Percentiles rank a stretch among this genome's conserved stretches.
Evolutionary conservation across 2,888 invertebrate species (phyloP).

Genomic region (Clanis bilineata): DNA sequence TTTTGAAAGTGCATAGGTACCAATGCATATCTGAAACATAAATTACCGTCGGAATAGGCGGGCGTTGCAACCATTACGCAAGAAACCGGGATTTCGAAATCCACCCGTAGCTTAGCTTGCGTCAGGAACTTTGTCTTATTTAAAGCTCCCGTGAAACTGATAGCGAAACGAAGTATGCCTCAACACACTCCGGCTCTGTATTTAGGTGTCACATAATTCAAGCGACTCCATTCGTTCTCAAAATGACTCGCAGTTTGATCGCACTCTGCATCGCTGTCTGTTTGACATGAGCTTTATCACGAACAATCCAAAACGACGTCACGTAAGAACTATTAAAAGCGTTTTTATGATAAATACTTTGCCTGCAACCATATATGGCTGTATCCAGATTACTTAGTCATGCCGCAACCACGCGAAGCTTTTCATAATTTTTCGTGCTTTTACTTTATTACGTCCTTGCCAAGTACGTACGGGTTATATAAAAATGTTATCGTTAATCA

Average conservation of each 20-base stretch:
- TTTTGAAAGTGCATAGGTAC: neutral
- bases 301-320: constrained; percentile 27
- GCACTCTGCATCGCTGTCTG: too few relatives aligned
- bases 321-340: constrained; percentile 38
- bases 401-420: neutral
- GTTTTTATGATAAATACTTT: constrained; percentile 20
- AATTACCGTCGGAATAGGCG: neutral
- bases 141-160: too few relatives aligned
- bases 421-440: constrained; percentile 11
- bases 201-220: too few relatives aligned
- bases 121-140: constrained; percentile 31
- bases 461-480: constrained; percentile 1
- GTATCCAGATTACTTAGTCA: neutral
- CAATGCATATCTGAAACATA: constrained; percentile 9
- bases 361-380: constrained; percentile 4
- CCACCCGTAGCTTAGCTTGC: constrained; percentile 35
- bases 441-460: constrained; percentile 12
- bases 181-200: too few relatives aligned
- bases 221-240: too few relatives aligned
- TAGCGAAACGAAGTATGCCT: too few relatives aligned
- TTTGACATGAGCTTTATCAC: constrained; percentile 16
- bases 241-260: too few relatives aligned
- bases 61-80: constrained; percentile 28
- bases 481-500: neutral
- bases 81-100: constrained; percentile 41